Evolutionary conservation across 2,888 invertebrate species (phyloP), one percentile per base, ranked within the genome.

Genomic region (Plebejus anna): DNA sequence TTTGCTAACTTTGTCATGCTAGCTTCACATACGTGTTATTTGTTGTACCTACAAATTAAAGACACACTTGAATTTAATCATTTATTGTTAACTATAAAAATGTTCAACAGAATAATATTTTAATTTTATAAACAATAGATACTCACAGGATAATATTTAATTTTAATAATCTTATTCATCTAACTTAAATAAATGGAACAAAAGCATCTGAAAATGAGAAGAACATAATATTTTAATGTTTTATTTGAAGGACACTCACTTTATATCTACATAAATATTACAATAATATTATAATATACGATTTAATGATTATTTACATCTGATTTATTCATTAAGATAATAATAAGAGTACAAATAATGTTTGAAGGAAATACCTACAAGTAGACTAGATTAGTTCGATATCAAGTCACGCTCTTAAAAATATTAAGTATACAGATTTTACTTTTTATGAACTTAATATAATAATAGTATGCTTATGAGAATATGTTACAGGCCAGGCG

Each of bases 321-420:
- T 32, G 66, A 66, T 66, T 11, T 16, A 32, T 32, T 66, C 32
- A 32, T 36, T 13, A 66, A 13, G 13, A 36, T 32, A 36, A 66
- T 13, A 16, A 13, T 36, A 66, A 13, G 6, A 51, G 47, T 73
- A 73, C 32, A 5, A 75, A 36, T 55, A 42, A 38, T 42, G 42
- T 59, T 75, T 57, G 22, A 22, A 61, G 59, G 42, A 38, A 38
- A 61, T 75, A 59, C 28, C 42, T 72, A 47, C 59, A 22, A 61
- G 75, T 61, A 92, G 93, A 93, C 93, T 93, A 93, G 93, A 93
- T 90, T 90, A 92, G 91, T 90, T 91, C 90, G 86, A 88, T 89
- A 88, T 86, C 87, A 87, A 90, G 88, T 82, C 87, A 81, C 84
- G 84, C 82, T 84, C 85, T 84, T 78, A 80, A 57, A 78, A 42